Evolutionary conservation across 2,113 vertebrate species (phyloP).

Genomic region (Alethe castanea): DNA sequence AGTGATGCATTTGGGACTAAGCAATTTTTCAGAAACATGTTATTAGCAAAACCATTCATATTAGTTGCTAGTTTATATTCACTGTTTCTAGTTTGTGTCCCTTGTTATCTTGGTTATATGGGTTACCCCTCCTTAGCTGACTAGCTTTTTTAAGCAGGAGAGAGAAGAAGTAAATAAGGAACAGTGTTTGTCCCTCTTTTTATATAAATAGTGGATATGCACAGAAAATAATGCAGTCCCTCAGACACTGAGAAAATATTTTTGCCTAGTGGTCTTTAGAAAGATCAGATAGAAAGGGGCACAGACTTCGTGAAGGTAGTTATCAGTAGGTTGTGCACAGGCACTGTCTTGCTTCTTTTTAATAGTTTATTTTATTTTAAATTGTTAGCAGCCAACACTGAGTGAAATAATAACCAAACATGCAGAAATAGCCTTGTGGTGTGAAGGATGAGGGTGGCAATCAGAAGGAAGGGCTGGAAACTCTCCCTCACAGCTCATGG

Average conservation of each 20-base stretch:
- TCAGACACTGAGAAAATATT: not conserved
- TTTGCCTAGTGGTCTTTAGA: not conserved
- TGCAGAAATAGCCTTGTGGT: not conserved
- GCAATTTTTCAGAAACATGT: not conserved
- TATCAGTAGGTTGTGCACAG: not conserved
- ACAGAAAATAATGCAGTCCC: not conserved
- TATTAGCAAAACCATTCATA: not conserved
- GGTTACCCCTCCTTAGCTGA: not conserved
- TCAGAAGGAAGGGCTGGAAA: not conserved
- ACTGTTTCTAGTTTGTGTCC: not conserved
- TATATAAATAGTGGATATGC: not conserved
- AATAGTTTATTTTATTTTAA: not conserved
- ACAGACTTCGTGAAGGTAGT: not conserved
- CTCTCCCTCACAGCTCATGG: not conserved
- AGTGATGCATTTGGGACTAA: not conserved
- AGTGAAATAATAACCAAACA: not conserved
- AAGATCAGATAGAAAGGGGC: not conserved
- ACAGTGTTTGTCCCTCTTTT: not conserved
- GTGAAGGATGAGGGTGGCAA: not conserved
- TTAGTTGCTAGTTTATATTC: not conserved
- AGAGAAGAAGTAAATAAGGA: not conserved
- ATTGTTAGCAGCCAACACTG: not conserved
- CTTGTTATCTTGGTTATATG: not conserved
- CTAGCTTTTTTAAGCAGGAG: not conserved
- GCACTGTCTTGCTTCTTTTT: not conserved